phyloP scores from a whole-genome alignment of 2,888 invertebrate species.

The Oscheius myriophilus region DNA sequence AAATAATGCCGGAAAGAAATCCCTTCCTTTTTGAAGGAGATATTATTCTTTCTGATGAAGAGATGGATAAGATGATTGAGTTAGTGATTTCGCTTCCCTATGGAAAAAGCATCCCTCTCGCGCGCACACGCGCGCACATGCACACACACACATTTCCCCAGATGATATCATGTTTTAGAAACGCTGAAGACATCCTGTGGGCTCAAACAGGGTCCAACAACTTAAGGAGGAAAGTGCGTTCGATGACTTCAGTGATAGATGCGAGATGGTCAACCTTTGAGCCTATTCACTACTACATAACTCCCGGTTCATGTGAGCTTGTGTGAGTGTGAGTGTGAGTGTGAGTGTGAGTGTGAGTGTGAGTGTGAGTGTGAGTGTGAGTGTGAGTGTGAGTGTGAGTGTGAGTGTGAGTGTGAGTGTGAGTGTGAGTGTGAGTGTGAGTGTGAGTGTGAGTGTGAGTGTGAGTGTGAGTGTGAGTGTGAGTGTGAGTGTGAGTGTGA shows the following conservation, averaged over 20 bases:
- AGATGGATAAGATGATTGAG: slow-evolving; percentile 53
- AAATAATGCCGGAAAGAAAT: slow-evolving; percentile 44
- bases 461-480: too few relatives aligned
- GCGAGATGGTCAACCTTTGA: slow-evolving; percentile 44
- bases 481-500: too few relatives aligned
- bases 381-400: too few relatives aligned
- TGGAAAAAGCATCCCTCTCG: too few relatives aligned
- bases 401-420: too few relatives aligned
- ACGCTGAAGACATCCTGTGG: slow-evolving; percentile 47
- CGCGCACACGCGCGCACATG: too few relatives aligned
- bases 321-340: too few relatives aligned
- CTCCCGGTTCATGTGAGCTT: slow-evolving; percentile 49
- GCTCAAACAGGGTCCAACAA: slow-evolving; percentile 23
- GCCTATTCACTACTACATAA: slow-evolving; percentile 59
- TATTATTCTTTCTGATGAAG: slow-evolving; percentile 60
- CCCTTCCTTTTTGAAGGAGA: slow-evolving; percentile 68
- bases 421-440: too few relatives aligned
- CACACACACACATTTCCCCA: too few relatives aligned
- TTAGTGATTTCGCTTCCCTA: slow-evolving; percentile 24
- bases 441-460: too few relatives aligned
- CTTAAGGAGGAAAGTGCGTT: slow-evolving; percentile 38
- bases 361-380: too few relatives aligned
- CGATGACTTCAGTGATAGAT: slow-evolving; percentile 50
- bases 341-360: too few relatives aligned
- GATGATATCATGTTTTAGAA: slow-evolving; percentile 21